phyloP scores from a whole-genome alignment of 2,113 vertebrate genomes.

The Electrona antarctica region DNA sequence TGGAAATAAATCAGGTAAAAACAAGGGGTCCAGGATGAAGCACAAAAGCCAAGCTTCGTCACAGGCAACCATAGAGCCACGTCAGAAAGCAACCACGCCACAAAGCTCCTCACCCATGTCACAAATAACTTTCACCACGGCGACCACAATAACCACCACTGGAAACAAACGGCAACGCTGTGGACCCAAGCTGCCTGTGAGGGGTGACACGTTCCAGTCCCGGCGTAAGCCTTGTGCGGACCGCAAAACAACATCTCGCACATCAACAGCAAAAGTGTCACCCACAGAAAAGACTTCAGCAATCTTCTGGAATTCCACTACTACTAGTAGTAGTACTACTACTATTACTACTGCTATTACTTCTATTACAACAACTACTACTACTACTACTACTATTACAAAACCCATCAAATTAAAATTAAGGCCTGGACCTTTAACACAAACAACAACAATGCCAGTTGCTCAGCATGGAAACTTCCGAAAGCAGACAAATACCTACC shows the following conservation, averaged over 20 bases:
- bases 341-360: not conserved
- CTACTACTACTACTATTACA: not conserved
- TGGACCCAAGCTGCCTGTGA: slow-evolving; percentile 3
- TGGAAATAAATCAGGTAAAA: slow-evolving; percentile 18
- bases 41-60: not conserved
- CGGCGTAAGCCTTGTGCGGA: slow-evolving; percentile 36
- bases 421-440: not conserved
- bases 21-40: slow-evolving; percentile 10
- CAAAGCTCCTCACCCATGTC: slow-evolving; percentile 7
- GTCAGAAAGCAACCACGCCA: slow-evolving; percentile 2
- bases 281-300: not conserved
- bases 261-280: slow-evolving; percentile 5
- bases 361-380: not conserved
- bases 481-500: slow-evolving; percentile 11
- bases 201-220: slow-evolving; percentile 27
- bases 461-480: not conserved
- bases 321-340: not conserved
- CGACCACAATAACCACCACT: not conserved
- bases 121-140: not conserved
- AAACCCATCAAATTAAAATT: not conserved
- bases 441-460: not conserved
- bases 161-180: slow-evolving; percentile 20
- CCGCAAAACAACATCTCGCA: not conserved
- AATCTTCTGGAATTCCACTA: not conserved
- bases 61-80: slow-evolving; percentile 1